A percentile compares a stretch with the other conserved stretches of the same genome.
Evolutionary conservation across 2,888 invertebrate species (phyloP).

Genomic region (Brenthis daphne): DNA sequence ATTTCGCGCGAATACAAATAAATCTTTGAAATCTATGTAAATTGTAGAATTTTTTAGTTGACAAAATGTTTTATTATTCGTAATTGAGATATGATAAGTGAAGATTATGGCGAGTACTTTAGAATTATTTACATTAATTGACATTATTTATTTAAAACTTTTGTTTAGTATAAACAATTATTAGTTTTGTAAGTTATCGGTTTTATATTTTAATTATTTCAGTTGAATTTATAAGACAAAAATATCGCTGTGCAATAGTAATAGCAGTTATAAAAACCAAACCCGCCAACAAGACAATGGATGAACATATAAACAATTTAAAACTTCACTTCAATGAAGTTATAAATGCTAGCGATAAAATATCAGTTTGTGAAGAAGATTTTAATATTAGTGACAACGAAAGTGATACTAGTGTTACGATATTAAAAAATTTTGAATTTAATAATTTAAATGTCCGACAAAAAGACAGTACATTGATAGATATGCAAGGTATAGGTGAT

Average conservation of each 20-base stretch:
- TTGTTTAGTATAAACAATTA: background rate
- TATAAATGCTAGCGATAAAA: conserved; percentile 17
- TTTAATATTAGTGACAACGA: conserved; percentile 33
- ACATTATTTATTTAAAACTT: background rate
- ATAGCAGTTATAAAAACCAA: conserved; percentile 19
- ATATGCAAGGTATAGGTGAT: conserved; percentile 20
- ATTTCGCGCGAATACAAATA: conserved; percentile 3
- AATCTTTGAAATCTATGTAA: background rate
- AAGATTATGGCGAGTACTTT: conserved; percentile 15
- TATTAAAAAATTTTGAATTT: conserved; percentile 39
- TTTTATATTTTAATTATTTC: conserved; percentile 1
- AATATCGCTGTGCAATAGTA: conserved; percentile 18
- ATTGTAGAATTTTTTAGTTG: background rate
- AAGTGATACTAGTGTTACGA: conserved; percentile 35
- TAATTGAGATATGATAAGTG: conserved; percentile 9
- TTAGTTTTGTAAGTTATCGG: background rate
- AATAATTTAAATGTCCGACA: conserved; percentile 10
- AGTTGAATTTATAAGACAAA: conserved; percentile 21
- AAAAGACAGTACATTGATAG: background rate
- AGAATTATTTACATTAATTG: background rate
- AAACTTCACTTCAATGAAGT: conserved; percentile 1
- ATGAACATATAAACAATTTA: conserved; percentile 17
- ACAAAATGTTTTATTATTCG: conserved; percentile 3
- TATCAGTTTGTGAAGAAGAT: conserved; percentile 35
- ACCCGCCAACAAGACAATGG: conserved; percentile 5